Conservation (phyloP, 2,113 vertebrate species). For the Anoura caudifer region DNA sequence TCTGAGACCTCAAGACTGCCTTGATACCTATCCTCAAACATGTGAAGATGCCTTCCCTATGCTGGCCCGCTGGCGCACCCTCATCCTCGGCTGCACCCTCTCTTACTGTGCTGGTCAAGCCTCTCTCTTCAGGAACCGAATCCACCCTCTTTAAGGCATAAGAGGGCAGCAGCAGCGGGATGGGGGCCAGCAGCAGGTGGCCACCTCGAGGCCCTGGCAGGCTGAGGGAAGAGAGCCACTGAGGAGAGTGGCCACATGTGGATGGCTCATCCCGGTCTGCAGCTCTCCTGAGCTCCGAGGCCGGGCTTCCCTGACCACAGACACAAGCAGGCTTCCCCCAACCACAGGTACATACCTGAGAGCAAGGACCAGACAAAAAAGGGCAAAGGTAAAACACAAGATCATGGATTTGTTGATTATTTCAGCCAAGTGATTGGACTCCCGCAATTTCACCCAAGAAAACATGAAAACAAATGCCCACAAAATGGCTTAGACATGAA, state of each 20-base stretch:
- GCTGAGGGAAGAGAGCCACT: neutral
- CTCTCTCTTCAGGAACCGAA: neutral
- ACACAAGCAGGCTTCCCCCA: neutral
- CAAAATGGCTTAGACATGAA: fast-evolving
- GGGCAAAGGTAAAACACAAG: neutral
- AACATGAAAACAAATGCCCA: fast-evolving
- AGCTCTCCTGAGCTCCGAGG: neutral
- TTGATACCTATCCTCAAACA: neutral
- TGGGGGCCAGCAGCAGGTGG: neutral
- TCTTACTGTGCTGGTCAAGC: no score
- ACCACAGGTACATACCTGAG: neutral
- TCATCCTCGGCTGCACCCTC: no score
- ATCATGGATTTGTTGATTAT: neutral
- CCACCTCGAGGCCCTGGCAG: neutral
- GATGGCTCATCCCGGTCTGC: neutral
- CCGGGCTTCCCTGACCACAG: neutral
- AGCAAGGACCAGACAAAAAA: neutral
- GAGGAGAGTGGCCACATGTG: neutral
- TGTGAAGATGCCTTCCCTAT: neutral
- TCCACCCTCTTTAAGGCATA: neutral
- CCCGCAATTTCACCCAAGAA: neutral
- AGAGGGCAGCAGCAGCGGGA: no score
- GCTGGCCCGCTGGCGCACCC: no score
- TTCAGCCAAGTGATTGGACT: neutral
- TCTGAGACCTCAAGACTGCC: neutral